Percentiles rank a stretch among this genome's conserved stretches.
These are phyloP conservation scores for Spinibarbus caldwelli DNA, from an alignment of 2,797 vertebrate genomes.

Conservation along the genomic window DNA sequence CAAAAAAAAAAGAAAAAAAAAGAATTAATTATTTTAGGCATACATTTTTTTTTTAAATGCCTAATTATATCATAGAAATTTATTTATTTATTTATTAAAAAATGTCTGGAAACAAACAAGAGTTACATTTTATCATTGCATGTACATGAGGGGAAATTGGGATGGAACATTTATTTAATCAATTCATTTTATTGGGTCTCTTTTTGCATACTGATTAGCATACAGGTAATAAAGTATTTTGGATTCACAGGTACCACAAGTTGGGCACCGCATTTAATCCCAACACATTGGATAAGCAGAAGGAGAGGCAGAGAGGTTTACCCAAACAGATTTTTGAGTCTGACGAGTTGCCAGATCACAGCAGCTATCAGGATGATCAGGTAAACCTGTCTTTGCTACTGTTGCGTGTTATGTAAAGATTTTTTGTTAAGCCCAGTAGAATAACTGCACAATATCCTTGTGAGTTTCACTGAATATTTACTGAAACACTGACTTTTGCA, in stretches of 20 bases:
- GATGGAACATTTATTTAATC: not conserved
- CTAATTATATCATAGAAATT: not conserved
- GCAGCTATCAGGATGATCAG: slow-evolving; percentile 95
- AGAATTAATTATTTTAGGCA: too few relatives aligned
- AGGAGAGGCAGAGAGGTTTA: slow-evolving; percentile 95
- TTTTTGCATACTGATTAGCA: not conserved
- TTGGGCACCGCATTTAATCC: slow-evolving; percentile 97
- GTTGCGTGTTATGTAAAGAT: not conserved
- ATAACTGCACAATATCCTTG: not conserved
- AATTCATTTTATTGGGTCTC: not conserved
- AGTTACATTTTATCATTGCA: not conserved
- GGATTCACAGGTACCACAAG: slow-evolving; percentile 89
- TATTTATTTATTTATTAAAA: not conserved
- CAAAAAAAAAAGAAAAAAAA: not conserved
- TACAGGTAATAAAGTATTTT: not conserved
- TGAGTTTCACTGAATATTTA: not conserved
- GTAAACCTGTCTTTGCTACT: slow-evolving; percentile 68
- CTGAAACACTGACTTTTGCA: not conserved
- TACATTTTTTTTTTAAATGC: not conserved
- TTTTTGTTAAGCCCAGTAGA: not conserved
- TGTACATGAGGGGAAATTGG: not conserved
- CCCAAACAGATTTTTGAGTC: slow-evolving; percentile 97
- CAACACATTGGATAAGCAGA: slow-evolving; percentile 97
- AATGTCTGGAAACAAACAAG: too few relatives aligned
- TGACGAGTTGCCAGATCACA: slow-evolving; percentile 92